Conservation (phyloP, 1,140 invertebrate species). For the Tetragonula clypearis region DNA sequence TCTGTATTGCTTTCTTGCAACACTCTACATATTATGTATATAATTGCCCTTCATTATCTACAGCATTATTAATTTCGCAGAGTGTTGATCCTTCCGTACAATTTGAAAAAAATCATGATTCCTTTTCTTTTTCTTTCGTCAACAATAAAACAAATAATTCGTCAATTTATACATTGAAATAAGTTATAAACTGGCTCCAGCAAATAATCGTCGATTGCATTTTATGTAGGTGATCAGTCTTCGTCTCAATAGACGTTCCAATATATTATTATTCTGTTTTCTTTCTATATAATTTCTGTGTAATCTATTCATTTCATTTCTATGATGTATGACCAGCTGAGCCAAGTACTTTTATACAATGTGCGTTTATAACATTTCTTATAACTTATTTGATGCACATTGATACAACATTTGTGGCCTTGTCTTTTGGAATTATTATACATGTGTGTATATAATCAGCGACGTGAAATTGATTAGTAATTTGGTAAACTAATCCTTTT, state of each 20-base stretch:
- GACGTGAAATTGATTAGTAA: neutral
- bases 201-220: constrained; percentile 12
- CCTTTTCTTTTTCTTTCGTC: too few species aligned
- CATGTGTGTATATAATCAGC: neutral
- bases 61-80: neutral
- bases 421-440: neutral
- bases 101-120: neutral
- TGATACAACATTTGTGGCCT: neutral
- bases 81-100: constrained; percentile 7
- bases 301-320: neutral
- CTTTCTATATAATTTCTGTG: neutral
- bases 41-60: constrained; percentile 34
- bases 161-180: neutral
- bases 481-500: neutral
- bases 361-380: constrained; percentile 31
- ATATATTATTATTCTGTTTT: neutral
- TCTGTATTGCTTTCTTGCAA: constrained; percentile 46
- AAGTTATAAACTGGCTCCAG: neutral
- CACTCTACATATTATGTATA: constrained; percentile 23
- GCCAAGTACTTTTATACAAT: constrained; percentile 27
- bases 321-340: neutral
- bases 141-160: too few species aligned
- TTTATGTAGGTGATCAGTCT: constrained; percentile 56
- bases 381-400: neutral
- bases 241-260: constrained; percentile 30